A percentile compares a stretch with the other conserved stretches of the same genome.
Conservation (phyloP, 2,113 vertebrate species). For the Oncorhynchus kisutch region DNA sequence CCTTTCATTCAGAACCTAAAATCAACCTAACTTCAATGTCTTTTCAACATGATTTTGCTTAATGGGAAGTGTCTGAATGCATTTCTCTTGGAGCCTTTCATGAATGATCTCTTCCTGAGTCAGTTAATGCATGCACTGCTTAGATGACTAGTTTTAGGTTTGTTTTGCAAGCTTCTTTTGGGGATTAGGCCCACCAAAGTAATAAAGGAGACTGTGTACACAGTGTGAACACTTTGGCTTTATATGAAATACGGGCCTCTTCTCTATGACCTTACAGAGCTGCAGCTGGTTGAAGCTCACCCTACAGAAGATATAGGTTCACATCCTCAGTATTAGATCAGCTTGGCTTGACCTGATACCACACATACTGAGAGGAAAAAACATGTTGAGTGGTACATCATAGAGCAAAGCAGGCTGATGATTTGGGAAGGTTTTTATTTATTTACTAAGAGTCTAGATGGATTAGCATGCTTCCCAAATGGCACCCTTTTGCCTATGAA, state of each 20-base stretch:
- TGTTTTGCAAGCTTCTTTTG: slow-evolving; percentile 27
- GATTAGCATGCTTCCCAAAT: slow-evolving; percentile 31
- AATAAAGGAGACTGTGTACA: slow-evolving; percentile 37
- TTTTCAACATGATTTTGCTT: too few relatives aligned
- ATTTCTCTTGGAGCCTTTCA: background rate
- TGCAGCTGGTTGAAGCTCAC: slow-evolving; percentile 36
- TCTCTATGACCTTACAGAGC: slow-evolving; percentile 9
- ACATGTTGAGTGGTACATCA: background rate
- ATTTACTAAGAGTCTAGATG: slow-evolving; percentile 52
- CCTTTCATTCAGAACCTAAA: too few relatives aligned
- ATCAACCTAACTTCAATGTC: too few relatives aligned
- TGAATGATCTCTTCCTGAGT: slow-evolving; percentile 1
- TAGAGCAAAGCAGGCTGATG: slow-evolving; percentile 17
- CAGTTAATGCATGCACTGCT: background rate
- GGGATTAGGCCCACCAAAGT: slow-evolving; percentile 44
- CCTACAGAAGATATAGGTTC: background rate
- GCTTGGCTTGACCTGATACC: background rate
- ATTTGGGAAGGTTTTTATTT: slow-evolving; percentile 3
- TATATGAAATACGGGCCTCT: slow-evolving; percentile 9
- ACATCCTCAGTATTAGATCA: background rate
- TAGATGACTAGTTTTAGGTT: slow-evolving; percentile 20
- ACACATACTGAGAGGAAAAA: background rate
- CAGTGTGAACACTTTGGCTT: slow-evolving; percentile 15
- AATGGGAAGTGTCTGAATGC: background rate
- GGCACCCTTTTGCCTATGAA: too few relatives aligned